Conservation (phyloP, 2,113 vertebrate genomes). For the Cyanistes caeruleus region DNA sequence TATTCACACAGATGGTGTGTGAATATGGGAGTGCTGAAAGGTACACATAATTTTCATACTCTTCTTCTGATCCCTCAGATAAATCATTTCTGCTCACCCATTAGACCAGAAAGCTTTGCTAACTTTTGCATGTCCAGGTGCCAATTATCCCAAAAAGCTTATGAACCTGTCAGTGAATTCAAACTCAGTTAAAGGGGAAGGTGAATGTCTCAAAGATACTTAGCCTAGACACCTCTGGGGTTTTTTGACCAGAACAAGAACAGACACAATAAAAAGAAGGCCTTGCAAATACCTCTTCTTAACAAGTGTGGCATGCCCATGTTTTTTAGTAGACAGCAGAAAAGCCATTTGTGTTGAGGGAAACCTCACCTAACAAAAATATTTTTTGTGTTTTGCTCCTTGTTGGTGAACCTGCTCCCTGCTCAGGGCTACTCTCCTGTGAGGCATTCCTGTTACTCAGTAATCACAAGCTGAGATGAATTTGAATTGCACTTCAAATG, state of each 20-base stretch:
- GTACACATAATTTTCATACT: background rate
- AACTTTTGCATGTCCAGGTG: background rate
- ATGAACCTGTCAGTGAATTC: background rate
- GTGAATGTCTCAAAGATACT: background rate
- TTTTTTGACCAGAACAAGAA: background rate
- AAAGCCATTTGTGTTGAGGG: background rate
- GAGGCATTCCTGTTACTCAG: background rate
- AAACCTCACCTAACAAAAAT: background rate
- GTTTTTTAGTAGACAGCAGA: background rate
- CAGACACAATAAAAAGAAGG: background rate
- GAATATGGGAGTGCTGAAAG: background rate
- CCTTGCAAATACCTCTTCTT: background rate
- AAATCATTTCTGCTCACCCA: background rate
- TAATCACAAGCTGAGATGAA: background rate
- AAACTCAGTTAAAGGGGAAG: background rate
- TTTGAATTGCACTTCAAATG: background rate
- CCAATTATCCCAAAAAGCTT: background rate
- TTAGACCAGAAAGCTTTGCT: background rate
- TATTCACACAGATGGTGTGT: background rate
- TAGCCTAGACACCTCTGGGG: background rate
- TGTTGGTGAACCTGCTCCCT: background rate
- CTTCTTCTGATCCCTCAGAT: background rate
- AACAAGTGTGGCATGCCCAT: background rate
- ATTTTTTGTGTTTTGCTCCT: background rate
- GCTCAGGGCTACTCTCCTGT: rapidly evolving